Percentiles rank a stretch among this genome's conserved stretches.
Conservation (phyloP, 1,140 invertebrate species). For the Diploscapter pachys region DNA sequence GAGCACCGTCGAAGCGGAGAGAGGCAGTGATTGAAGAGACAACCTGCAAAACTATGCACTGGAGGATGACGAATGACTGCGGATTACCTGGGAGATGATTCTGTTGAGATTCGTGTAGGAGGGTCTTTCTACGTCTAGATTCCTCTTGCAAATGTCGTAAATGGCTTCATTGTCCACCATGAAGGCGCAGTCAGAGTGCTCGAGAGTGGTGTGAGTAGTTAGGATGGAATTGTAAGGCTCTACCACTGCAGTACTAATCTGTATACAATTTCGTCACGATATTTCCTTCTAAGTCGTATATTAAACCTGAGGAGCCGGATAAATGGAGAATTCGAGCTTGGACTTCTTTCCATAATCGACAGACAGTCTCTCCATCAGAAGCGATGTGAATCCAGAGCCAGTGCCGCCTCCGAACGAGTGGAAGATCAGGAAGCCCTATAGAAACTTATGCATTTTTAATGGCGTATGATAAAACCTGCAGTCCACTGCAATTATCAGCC, state of each 20-base stretch:
- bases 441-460: slow-evolving; percentile 77
- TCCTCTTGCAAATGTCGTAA: slow-evolving; percentile 78
- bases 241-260: slow-evolving; percentile 58
- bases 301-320: slow-evolving; percentile 67
- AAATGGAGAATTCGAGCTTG: slow-evolving; percentile 80
- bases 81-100: slow-evolving; percentile 70
- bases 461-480: slow-evolving; percentile 73
- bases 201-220: slow-evolving; percentile 67
- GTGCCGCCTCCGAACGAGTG: slow-evolving; percentile 81
- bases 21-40: slow-evolving; percentile 80
- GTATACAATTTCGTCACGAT: background rate
- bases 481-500: slow-evolving; percentile 68
- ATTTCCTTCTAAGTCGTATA: background rate
- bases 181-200: slow-evolving; percentile 55
- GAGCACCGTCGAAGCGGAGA: slow-evolving; percentile 77
- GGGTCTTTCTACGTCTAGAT: slow-evolving; percentile 72
- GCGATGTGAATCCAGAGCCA: slow-evolving; percentile 70
- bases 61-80: background rate
- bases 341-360: slow-evolving; percentile 73
- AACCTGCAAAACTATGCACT: slow-evolving; percentile 60
- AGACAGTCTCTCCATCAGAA: slow-evolving; percentile 70
- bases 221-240: slow-evolving; percentile 62
- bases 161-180: slow-evolving; percentile 66
- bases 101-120: slow-evolving; percentile 77
- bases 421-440: slow-evolving; percentile 82